Percentiles rank a stretch among this genome's conserved stretches.
Conservation (phyloP, 2,113 vertebrate species). For the Proterorhinus semilunaris region DNA sequence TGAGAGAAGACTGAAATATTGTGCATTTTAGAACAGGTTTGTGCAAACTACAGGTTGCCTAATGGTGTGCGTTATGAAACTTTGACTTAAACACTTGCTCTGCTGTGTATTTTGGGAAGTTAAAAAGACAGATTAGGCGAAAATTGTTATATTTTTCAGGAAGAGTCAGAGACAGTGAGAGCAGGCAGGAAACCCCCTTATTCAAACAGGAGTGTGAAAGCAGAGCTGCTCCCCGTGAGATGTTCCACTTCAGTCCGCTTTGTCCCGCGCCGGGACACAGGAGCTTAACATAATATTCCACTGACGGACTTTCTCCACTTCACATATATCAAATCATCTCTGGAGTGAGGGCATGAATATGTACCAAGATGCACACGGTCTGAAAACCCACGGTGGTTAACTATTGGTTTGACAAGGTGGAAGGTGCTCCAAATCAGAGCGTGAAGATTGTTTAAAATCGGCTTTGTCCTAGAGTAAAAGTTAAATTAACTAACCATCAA, state of each 20-base stretch:
- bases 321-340: background rate
- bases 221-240: constrained; percentile 17
- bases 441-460: background rate
- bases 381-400: background rate
- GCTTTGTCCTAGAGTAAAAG: background rate
- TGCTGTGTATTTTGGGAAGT: background rate
- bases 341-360: background rate
- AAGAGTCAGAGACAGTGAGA: constrained; percentile 15
- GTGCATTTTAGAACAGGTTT: too few relatives aligned
- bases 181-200: constrained; percentile 26
- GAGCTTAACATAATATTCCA: constrained; percentile 24
- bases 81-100: too few relatives aligned
- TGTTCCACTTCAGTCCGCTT: constrained; percentile 34
- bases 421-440: background rate
- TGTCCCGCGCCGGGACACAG: constrained; percentile 7
- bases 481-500: background rate
- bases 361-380: background rate
- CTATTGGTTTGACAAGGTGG: background rate
- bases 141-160: constrained; percentile 35
- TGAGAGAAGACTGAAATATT: too few relatives aligned
- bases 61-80: too few relatives aligned
- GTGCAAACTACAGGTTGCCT: too few relatives aligned
- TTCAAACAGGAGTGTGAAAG: constrained; percentile 40
- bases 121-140: constrained; percentile 19
- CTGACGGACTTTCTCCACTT: constrained; percentile 15